Conservation (phyloP, 2,797 vertebrate genomes). For the Bovichtus diacanthus region DNA sequence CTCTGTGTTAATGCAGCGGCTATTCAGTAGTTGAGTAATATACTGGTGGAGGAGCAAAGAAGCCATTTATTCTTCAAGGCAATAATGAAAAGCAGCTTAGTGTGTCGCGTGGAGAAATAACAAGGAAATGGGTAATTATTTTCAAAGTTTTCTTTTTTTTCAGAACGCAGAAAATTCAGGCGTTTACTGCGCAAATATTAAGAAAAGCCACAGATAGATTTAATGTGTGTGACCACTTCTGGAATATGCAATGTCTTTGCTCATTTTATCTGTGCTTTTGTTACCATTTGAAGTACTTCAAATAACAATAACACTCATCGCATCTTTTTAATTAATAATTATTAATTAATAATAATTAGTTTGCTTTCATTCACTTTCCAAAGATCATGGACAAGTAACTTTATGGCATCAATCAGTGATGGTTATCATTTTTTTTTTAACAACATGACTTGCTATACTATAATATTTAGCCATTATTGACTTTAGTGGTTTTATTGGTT, state of each 20-base stretch:
- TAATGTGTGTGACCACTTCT: neutral
- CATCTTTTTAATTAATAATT: neutral
- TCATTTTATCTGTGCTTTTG: neutral
- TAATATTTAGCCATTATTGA: conserved; percentile 18
- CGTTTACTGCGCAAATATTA: conserved; percentile 11
- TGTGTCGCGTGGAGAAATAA: neutral
- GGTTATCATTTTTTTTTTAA: neutral
- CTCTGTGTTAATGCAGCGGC: neutral
- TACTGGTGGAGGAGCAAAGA: neutral
- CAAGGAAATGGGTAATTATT: conserved; percentile 5
- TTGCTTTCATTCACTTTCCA: conserved; percentile 6
- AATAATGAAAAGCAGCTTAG: neutral
- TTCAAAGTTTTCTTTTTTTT: neutral
- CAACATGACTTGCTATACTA: neutral
- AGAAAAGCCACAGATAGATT: conserved; percentile 7
- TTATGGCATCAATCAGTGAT: neutral
- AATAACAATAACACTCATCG: neutral
- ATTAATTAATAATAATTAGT: no score
- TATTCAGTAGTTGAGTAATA: conserved; percentile 3
- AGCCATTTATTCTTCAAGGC: conserved; percentile 4
- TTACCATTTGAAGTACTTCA: neutral
- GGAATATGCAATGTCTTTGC: neutral
- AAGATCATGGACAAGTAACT: conserved; percentile 8
- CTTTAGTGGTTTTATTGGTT: conserved; percentile 17
- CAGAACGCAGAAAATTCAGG: neutral